Percentiles rank a stretch among this genome's conserved stretches.
Conservation (phyloP, 1,140 invertebrate genomes). For the Zaprionus nigranus region DNA sequence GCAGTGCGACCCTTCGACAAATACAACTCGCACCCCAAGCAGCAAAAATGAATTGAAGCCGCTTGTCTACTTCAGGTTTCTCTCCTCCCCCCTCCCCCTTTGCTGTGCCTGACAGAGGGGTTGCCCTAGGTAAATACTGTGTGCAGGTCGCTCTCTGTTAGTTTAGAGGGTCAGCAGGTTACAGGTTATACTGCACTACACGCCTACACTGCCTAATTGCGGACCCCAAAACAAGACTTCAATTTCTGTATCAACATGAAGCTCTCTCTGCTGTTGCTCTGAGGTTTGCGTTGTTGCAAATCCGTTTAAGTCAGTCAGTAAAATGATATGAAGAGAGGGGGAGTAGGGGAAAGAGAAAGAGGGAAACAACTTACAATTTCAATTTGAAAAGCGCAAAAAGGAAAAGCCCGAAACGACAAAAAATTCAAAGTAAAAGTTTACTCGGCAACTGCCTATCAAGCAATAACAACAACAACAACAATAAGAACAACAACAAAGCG, state of each 20-base stretch:
- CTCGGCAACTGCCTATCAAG: conserved; percentile 74
- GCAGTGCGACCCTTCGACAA: conserved; percentile 31
- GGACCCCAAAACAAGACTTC: background rate
- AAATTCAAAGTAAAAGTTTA: conserved; percentile 46
- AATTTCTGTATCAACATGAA: conserved; percentile 1
- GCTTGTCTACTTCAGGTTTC: conserved; percentile 47
- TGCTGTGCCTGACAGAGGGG: conserved; percentile 23
- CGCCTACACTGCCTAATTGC: conserved; percentile 41
- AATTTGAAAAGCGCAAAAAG: conserved; percentile 53
- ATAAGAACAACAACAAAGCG: conserved; percentile 33
- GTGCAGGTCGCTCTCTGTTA: conserved; percentile 34
- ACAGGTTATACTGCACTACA: conserved; percentile 59
- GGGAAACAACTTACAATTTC: conserved; percentile 61
- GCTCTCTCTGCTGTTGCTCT: background rate
- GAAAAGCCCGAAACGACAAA: conserved; percentile 1
- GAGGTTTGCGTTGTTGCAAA: conserved; percentile 31
- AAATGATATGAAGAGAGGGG: background rate
- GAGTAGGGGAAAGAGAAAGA: background rate
- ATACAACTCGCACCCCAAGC: conserved; percentile 64
- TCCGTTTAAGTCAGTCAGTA: conserved; percentile 48
- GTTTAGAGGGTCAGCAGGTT: conserved; percentile 80
- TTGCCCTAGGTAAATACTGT: conserved; percentile 36
- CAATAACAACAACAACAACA: conserved; percentile 42
- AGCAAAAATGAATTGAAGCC: conserved; percentile 52
- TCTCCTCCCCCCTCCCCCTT: too few species aligned